These are phyloP conservation scores for Mya arenaria DNA, from an alignment of 1,140 invertebrate genomes.

Conservation along the genomic window DNA sequence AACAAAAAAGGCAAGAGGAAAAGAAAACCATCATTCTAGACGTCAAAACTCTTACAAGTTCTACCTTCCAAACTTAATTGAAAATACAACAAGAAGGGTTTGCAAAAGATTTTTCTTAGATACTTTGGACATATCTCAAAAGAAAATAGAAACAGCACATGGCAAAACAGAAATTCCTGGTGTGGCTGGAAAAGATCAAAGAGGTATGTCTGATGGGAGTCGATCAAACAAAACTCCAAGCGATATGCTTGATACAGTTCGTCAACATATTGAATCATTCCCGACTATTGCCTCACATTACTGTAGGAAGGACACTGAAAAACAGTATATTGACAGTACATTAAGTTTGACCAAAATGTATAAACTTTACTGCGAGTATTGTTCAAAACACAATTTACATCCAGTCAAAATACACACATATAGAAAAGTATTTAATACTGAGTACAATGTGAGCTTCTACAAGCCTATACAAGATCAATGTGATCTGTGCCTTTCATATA, in stretches of 20 bases:
- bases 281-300: conserved; percentile 1
- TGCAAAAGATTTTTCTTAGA: conserved; percentile 24
- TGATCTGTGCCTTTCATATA: conserved; percentile 13
- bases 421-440: conserved; percentile 4
- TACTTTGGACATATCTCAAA: conserved; percentile 1
- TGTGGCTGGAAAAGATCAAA: neutral
- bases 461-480: conserved; percentile 11
- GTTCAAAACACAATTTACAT: neutral
- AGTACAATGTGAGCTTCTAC: conserved; percentile 21
- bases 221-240: neutral
- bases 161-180: neutral
- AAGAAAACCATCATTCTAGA: neutral
- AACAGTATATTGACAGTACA: neutral
- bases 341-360: conserved; percentile 33
- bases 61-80: neutral
- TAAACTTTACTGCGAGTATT: neutral
- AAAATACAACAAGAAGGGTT: neutral
- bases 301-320: conserved; percentile 13
- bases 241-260: neutral
- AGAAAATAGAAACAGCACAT: neutral
- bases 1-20: neutral
- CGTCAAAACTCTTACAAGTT: neutral
- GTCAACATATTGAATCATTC: conserved; percentile 15
- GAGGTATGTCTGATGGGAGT: neutral
- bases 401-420: neutral